Base-by-base conservation (phyloP, 1,140 invertebrate genomes). In the Anastatus disparis region DNA sequence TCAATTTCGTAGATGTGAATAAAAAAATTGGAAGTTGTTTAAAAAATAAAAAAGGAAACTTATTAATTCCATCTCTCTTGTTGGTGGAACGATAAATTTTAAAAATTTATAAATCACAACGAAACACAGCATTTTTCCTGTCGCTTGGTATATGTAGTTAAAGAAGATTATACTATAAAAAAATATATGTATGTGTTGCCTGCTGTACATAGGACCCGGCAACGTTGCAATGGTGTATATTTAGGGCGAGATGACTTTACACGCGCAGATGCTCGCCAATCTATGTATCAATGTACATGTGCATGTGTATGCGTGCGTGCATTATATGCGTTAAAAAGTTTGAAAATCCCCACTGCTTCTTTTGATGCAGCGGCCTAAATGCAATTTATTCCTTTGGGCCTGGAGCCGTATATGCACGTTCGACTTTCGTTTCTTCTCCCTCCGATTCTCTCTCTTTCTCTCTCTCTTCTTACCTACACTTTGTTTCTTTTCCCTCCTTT, bases 281-380 rank as follows among this genome's bases (percentile, higher is more conserved):
- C 7, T 44, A n/a, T 17, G 42, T 17, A 4, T 17, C 8, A 7
- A 3, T 42, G 24, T 44, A 9, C 27, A 40, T 22, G 42, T 58
- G 26, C 44, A 53, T 31, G 31, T 38, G 55, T 40, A 40, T 44
- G 20, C 26, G 31, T 31, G 35, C 24, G 61, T 35, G 31, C 31
- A 6, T 35, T n/a, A n/a, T n/a, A n/a, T n/a, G n/a, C n/a, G n/a
- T n/a, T n/a, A n/a, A n/a, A n/a, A 29, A 35, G 56, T 61, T 58
- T 38, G n/a, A n/a, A 22, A 35, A 44, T 71, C 64, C 59, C 72
- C 50, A 63, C 58, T n/a, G 22, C n/a, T n/a, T n/a, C n/a, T n/a
- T n/a, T n/a, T 26, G 77, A 77, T 82, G 80, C 80, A 82, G 81
- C 78, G 79, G 76, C 80, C 80, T 79, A 83, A 82, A 83, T 84